Percentiles rank a stretch among this genome's conserved stretches.
phyloP scores from a whole-genome alignment of 53 echinoderm and acorn worm species.

The Hippasteria phrygiana region DNA sequence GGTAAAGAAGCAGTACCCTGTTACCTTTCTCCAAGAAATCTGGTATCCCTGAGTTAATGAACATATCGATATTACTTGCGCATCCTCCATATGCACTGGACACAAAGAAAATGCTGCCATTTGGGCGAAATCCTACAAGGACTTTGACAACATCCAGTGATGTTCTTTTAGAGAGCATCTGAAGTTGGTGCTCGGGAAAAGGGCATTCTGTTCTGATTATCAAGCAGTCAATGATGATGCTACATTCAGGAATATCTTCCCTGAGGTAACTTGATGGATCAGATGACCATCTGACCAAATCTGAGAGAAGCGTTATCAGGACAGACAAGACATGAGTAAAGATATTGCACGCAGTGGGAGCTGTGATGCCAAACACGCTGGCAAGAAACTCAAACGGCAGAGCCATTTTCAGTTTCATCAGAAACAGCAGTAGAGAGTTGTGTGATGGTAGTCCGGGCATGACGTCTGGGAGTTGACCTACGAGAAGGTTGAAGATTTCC shows the following conservation, averaged over 20 bases:
- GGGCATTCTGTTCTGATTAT: conserved; percentile 3
- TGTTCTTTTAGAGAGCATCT: background rate
- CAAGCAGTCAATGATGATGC: conserved; percentile 13
- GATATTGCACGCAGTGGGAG: conserved; percentile 47
- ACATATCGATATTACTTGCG: background rate
- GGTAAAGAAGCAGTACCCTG: conserved; percentile 27
- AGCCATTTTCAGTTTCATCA: conserved; percentile 51
- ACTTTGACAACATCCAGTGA: conserved; percentile 11
- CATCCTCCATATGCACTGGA: conserved; percentile 30
- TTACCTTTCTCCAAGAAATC: background rate
- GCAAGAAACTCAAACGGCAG: conserved; percentile 54
- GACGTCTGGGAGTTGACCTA: conserved; percentile 15
- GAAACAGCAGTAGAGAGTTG: conserved; percentile 33
- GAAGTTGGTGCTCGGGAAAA: background rate
- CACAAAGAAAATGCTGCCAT: conserved; percentile 5
- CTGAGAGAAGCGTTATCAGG: background rate
- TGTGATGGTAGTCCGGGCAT: conserved; percentile 26
- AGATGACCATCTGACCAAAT: background rate
- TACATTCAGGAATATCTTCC: background rate
- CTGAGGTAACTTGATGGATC: background rate
- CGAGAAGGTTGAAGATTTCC: conserved; percentile 17
- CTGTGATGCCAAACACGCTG: conserved; percentile 29
- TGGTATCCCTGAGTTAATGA: background rate
- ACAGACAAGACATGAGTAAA: conserved; percentile 20
- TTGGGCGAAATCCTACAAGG: conserved; percentile 17